These are phyloP conservation scores for Sebastes alutus DNA, from an alignment of 2,797 vertebrate species.

Conservation along the genomic window DNA sequence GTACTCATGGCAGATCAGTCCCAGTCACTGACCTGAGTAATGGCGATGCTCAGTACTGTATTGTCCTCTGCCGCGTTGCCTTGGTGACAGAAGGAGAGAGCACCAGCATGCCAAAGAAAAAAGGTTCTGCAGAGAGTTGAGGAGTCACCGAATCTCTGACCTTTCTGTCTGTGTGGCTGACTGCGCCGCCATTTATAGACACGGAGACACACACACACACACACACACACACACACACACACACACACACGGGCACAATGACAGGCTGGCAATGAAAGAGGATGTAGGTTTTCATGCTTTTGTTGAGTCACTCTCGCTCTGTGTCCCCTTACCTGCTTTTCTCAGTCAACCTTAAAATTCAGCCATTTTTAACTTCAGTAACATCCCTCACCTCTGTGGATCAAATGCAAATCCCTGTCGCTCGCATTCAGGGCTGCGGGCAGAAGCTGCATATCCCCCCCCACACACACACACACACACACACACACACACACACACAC, in stretches of 20 bases:
- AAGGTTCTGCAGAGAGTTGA: conserved; percentile 63
- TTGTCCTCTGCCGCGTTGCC: conserved; percentile 71
- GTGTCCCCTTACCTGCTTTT: conserved; percentile 31
- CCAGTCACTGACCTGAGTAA: conserved; percentile 75
- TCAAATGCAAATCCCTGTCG: conserved; percentile 21
- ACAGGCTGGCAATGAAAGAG: conserved; percentile 29
- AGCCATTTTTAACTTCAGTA: conserved; percentile 1
- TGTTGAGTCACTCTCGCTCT: conserved; percentile 1
- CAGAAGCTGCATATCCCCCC: background rate
- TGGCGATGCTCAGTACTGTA: conserved; percentile 61
- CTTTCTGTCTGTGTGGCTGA: conserved; percentile 59
- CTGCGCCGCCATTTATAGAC: conserved; percentile 54
- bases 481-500: too few species aligned
- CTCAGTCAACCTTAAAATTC: conserved; percentile 39
- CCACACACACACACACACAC: too few species aligned
- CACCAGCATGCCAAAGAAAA: conserved; percentile 56
- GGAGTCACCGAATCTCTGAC: conserved; percentile 63
- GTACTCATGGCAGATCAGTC: conserved; percentile 64
- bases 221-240: conserved; percentile 10
- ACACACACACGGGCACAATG: conserved; percentile 18
- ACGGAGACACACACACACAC: background rate
- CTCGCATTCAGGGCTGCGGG: conserved; percentile 13
- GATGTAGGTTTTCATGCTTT: conserved; percentile 38
- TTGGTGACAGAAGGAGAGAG: conserved; percentile 66
- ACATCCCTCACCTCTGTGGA: background rate